Percentiles rank a stretch among this genome's conserved stretches.
These are phyloP conservation scores for Cerceris ruficornis DNA, from an alignment of 2,888 invertebrate species.

Conservation along the genomic window DNA sequence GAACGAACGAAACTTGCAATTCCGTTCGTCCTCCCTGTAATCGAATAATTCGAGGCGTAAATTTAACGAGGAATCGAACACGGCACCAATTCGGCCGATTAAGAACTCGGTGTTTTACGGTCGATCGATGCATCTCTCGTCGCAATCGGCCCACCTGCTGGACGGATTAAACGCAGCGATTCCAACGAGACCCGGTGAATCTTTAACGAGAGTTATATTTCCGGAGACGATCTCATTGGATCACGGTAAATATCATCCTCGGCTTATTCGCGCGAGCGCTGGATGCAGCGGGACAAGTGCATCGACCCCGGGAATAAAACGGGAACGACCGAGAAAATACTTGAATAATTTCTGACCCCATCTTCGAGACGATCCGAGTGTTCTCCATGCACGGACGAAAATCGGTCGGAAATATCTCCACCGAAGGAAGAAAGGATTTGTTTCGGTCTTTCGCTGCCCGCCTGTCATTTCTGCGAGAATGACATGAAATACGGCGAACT, in stretches of 20 bases:
- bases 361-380: not conserved
- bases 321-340: constrained; percentile 15
- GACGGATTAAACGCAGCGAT: constrained; percentile 21
- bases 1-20: no score
- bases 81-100: not conserved
- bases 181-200: constrained; percentile 36
- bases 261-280: constrained; percentile 10
- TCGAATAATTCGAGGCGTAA: not conserved
- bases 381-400: not conserved
- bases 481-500: no score
- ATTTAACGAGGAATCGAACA: not conserved
- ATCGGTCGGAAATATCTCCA: no score
- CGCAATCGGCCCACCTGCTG: not conserved
- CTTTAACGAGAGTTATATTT: constrained; percentile 44
- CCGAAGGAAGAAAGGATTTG: no score
- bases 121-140: constrained; percentile 10
- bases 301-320: constrained; percentile 45
- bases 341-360: constrained; percentile 33
- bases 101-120: not conserved
- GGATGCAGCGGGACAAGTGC: constrained; percentile 17
- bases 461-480: no score
- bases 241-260: constrained; percentile 43
- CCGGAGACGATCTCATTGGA: constrained; percentile 9
- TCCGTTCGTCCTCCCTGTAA: not conserved
- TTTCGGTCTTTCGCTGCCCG: no score